Conservation (phyloP, 2,113 vertebrate species). For the Silurus meridionalis region DNA sequence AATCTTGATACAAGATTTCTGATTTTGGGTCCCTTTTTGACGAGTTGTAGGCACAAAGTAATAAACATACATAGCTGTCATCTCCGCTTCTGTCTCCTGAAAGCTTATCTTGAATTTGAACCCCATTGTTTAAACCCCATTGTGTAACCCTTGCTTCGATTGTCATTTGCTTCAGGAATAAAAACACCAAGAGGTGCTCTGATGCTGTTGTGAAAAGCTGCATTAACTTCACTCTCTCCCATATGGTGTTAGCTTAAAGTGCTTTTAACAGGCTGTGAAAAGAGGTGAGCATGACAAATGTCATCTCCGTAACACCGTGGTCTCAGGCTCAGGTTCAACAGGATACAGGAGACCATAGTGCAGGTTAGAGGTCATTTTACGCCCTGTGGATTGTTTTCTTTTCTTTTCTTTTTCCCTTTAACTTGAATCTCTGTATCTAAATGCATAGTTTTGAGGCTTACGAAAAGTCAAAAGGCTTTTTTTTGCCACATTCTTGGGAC, state of each 20-base stretch:
- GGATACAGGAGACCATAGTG: conserved; percentile 32
- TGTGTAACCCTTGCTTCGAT: conserved; percentile 57
- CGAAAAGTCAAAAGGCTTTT: conserved; percentile 15
- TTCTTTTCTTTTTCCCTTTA: not conserved
- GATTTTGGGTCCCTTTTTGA: not conserved
- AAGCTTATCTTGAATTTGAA: conserved; percentile 37
- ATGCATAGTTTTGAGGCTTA: not conserved
- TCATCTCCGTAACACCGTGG: conserved; percentile 6
- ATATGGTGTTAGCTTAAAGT: conserved; percentile 10
- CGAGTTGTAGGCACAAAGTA: not conserved
- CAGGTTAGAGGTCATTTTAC: conserved; percentile 42
- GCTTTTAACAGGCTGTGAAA: conserved; percentile 32
- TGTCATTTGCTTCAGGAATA: conserved; percentile 53
- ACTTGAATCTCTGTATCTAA: conserved; percentile 15
- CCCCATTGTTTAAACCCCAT: conserved; percentile 46
- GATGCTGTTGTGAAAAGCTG: conserved; percentile 28
- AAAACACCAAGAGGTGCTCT: conserved; percentile 3
- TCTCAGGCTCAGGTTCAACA: conserved; percentile 24
- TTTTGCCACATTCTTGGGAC: conserved; percentile 25
- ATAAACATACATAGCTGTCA: conserved; percentile 5
- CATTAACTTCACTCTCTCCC: not conserved
- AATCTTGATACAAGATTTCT: not conserved
- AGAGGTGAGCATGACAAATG: conserved; percentile 40
- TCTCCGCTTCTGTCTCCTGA: conserved; percentile 13
- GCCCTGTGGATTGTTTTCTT: conserved; percentile 22